Evolutionary conservation across 2,888 invertebrate genomes (phyloP), one percentile per base, ranked within the genome.

Genomic region (Minunthozetes semirufus): DNA sequence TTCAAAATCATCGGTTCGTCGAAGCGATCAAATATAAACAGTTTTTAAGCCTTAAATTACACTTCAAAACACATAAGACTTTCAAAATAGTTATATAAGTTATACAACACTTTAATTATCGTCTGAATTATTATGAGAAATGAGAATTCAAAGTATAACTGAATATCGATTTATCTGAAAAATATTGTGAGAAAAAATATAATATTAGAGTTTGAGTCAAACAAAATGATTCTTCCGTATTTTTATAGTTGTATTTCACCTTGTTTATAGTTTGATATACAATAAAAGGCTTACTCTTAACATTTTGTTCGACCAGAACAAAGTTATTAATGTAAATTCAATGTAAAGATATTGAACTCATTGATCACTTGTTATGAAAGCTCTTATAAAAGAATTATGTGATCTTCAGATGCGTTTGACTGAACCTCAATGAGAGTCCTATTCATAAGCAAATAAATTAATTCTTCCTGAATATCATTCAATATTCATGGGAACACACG

Each of bases 271-370:
- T n/a, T n/a, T n/a, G n/a, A n/a, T n/a, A n/a, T n/a, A n/a, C n/a
- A 33, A 33, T 4, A 4, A 33, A 33, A 33, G 5, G 33, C 9
- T 33, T 9, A 9, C 33, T 33, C 33, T 6, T 33, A 33, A 33
- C 9, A 33, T 33, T 50, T 50, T n/a, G 6, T n/a, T n/a, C n/a
- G n/a, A n/a, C n/a, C n/a, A n/a, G 33, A 61, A 61, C 33, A 61
- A 61, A 61, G 25, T 33, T 6, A 61, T 61, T 27, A 29, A 15
- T 8, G n/a, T 53, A 33, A 11, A 61, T 61, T 11, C 33, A 56
- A 56, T 15, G 61, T 61, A 29, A 61, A 13, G 61, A 61, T 61
- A 61, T 61, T 61, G 25, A 27, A 61, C 59, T 61, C 9, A 29
- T n/a, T 61, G 61, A 61, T 42, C 42, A 13, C 42, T 42, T 42